Evolutionary conservation across 2,888 invertebrate genomes (phyloP).

Genomic region (Argyresthia goedartella): DNA sequence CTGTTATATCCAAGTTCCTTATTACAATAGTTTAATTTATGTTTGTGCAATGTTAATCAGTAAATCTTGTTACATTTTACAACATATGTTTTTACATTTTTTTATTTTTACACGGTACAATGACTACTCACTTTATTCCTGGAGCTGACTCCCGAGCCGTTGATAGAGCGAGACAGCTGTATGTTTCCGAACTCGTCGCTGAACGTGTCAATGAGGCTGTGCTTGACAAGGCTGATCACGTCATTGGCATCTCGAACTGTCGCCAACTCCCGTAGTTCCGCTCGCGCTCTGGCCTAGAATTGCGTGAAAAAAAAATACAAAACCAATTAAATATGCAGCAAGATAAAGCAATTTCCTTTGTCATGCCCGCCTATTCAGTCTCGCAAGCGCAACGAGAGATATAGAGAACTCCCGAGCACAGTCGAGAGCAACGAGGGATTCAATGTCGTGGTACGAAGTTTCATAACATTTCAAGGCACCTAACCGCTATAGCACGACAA

Average conservation of each 20-base stretch:
- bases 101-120: background rate
- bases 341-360: too few species aligned
- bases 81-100: background rate
- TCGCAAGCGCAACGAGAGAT: too few species aligned
- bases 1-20: too few species aligned
- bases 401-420: too few species aligned
- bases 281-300: slow-evolving; percentile 84
- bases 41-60: too few species aligned
- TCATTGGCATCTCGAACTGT: slow-evolving; percentile 86
- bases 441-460: too few species aligned
- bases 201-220: slow-evolving; percentile 82
- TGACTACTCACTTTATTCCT: slow-evolving; percentile 69
- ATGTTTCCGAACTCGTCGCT: slow-evolving; percentile 79
- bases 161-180: slow-evolving; percentile 74
- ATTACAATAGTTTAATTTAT: too few species aligned
- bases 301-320: background rate
- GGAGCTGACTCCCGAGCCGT: slow-evolving; percentile 80
- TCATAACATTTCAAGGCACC: too few species aligned
- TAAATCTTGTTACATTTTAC: background rate
- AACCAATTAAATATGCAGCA: too few species aligned
- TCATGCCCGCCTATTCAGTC: too few species aligned
- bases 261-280: slow-evolving; percentile 86
- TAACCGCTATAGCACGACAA: too few species aligned
- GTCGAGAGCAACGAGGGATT: too few species aligned
- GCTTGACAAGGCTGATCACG: slow-evolving; percentile 86